Evolutionary conservation across 2,113 vertebrate genomes (phyloP), one percentile per base, ranked within the genome.

Genomic region (Alaudala cheleensis): DNA sequence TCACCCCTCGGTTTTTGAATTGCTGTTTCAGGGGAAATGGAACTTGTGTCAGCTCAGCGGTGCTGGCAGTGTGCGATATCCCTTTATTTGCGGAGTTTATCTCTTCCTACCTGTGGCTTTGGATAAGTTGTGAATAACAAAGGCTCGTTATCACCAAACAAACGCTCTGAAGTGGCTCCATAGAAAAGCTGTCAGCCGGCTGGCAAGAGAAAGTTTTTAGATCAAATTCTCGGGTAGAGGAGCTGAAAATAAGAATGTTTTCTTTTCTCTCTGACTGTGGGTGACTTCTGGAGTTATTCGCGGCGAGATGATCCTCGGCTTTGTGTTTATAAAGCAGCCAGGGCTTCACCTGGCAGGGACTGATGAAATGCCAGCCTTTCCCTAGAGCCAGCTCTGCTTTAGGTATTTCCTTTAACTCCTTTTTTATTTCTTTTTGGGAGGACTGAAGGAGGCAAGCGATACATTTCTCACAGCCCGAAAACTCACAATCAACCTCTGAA

Each of bases 1-100:
- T 61, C 61, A 73, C 34, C 6, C 31, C 51, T 83, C 20, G 2
- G 8, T 8, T 74, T 80, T 79, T 80, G 56, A 14, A 33, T 54
- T 29, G 5, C 56, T 77, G 4, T 73, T 73, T 70, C n/a, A 8
- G 64, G 56, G 49, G 11, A 65, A 92, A 57, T 64, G 86, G 6
- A 3, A 21, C 34, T 89, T 88, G 53, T 82, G 12, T 2, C 58
- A 28, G 66, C 9, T 28, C 5, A 60, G 92, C 72, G 26, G 22
- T 18, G 9, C 79, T 88, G 87, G 92, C 57, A 60, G 62, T 1
- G 12, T 26, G 66, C 33, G 40, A 57, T 57, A 71, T 50, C 78
- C 51, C 60, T 88, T 77, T 96, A 42, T 97, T 96, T 96, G 82
- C 72, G 44, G 71, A 74, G 54, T 90, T 95, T 96, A 95, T 97